Percentiles rank a stretch among this genome's conserved stretches.
These are phyloP conservation scores for Nasonovia ribisnigri DNA, from an alignment of 2,888 invertebrate genomes.

Conservation along the genomic window DNA sequence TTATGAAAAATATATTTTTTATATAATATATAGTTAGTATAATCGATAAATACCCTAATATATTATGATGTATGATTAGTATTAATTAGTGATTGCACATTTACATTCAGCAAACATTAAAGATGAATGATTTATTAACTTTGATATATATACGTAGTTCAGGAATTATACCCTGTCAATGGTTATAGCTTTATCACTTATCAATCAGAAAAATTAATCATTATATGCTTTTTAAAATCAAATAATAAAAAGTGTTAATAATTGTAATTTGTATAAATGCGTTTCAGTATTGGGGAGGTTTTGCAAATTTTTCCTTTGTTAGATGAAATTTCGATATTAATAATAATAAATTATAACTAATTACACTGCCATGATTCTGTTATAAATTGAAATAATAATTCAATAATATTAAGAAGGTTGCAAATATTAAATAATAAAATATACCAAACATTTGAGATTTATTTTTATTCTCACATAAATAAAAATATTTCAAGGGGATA, in stretches of 20 bases:
- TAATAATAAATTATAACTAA: neutral
- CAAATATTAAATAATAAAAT: neutral
- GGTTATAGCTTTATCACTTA: neutral
- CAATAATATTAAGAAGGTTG: neutral
- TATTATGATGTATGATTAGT: too few species aligned
- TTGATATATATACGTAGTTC: neutral
- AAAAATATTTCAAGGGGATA: neutral
- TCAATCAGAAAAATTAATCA: neutral
- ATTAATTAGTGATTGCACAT: neutral
- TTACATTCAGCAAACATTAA: neutral
- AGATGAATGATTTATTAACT: neutral
- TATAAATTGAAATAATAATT: neutral
- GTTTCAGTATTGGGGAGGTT: too few species aligned
- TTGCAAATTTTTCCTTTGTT: too few species aligned
- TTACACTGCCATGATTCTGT: neutral
- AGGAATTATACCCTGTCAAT: neutral
- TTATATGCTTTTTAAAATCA: neutral
- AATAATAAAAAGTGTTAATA: neutral
- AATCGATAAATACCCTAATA: too few species aligned
- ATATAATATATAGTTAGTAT: too few species aligned
- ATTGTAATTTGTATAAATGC: too few species aligned
- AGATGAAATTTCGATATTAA: too few species aligned
- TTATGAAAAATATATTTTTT: neutral
- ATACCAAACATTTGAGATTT: neutral
- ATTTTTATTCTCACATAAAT: neutral